Evolutionary conservation across 1,140 invertebrate genomes (phyloP).

Genomic region (Brachionus plicatilis): DNA sequence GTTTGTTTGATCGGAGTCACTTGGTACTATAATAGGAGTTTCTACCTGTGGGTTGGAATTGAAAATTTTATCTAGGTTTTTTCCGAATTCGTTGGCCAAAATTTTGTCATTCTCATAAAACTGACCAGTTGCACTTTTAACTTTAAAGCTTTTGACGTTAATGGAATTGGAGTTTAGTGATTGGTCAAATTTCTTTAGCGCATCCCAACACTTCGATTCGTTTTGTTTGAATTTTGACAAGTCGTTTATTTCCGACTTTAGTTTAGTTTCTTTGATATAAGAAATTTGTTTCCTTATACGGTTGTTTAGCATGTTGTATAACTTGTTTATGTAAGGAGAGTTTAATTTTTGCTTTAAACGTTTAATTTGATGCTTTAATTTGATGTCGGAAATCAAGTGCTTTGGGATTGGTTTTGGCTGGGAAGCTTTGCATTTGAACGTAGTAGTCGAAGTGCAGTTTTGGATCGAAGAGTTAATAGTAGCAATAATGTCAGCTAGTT

Average conservation of each 20-base stretch:
- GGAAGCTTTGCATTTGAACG: background rate
- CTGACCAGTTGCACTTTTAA: background rate
- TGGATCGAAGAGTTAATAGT: background rate
- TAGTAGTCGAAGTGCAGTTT: background rate
- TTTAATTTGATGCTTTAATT: background rate
- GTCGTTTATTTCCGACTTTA: background rate
- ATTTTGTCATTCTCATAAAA: background rate
- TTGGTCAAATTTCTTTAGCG: background rate
- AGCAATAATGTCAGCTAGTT: background rate
- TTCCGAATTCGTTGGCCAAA: background rate
- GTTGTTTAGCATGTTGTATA: background rate
- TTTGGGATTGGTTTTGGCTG: background rate
- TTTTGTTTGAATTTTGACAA: background rate
- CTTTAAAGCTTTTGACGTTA: background rate
- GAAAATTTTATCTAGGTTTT: background rate
- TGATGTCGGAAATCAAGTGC: background rate
- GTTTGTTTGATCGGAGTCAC: background rate
- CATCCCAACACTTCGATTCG: background rate
- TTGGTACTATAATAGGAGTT: background rate
- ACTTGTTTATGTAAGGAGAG: background rate
- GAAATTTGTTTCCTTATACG: background rate
- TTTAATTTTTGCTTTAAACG: background rate
- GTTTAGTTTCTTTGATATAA: background rate
- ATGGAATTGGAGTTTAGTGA: background rate
- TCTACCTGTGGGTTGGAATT: background rate